phyloP scores from a whole-genome alignment of 2,888 invertebrate species.

The Sarcophaga rosellei region DNA sequence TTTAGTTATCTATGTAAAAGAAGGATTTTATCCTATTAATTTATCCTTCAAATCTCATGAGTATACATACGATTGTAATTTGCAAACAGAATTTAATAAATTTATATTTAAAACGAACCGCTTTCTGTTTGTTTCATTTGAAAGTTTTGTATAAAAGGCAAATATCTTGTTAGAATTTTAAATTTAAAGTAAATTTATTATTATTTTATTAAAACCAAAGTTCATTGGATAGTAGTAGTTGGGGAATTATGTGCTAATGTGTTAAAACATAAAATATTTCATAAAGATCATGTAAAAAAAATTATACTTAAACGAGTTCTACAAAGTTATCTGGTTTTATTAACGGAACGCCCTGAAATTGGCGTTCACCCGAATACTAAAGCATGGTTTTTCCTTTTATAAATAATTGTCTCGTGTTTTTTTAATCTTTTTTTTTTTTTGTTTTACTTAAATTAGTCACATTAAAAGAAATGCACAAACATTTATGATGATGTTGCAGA shows the following conservation, averaged over 20 bases:
- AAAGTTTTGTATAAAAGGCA: too few relatives aligned
- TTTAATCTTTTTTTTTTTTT: conserved; percentile 15
- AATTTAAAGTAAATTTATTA: conserved; percentile 17
- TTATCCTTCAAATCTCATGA: not conserved
- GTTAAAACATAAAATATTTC: not conserved
- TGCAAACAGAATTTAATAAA: not conserved
- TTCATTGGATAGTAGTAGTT: not conserved
- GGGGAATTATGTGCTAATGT: not conserved
- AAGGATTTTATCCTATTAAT: not conserved
- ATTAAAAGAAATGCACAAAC: conserved; percentile 34
- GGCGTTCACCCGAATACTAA: not conserved
- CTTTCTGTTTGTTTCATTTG: not conserved
- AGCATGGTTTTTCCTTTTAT: not conserved
- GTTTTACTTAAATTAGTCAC: conserved; percentile 46
- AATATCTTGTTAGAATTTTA: not conserved
- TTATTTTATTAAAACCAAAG: conserved; percentile 1
- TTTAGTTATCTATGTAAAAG: conserved; percentile 15
- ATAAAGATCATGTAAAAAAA: conserved; percentile 36
- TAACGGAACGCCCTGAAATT: not conserved
- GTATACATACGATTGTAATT: not conserved
- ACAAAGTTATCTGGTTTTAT: not conserved
- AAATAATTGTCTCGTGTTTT: conserved; percentile 17
- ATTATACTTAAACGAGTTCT: not conserved
- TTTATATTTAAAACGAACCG: not conserved
- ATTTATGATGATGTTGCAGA: conserved; percentile 65